These are phyloP conservation scores for Merluccius polli DNA, from an alignment of 2,797 vertebrate genomes.

Conservation along the genomic window DNA sequence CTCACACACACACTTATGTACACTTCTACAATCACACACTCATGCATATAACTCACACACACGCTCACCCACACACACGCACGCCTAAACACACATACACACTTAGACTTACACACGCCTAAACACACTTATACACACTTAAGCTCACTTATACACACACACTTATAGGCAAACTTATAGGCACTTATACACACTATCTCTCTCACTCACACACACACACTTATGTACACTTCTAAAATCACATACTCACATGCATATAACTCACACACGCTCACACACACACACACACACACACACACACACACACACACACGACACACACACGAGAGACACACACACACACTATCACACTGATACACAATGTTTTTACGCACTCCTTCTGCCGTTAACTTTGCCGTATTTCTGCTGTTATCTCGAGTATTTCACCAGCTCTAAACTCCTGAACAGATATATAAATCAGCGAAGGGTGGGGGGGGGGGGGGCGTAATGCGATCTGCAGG, in stretches of 20 bases:
- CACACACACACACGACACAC: too few relatives aligned
- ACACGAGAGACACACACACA: too few relatives aligned
- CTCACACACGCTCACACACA: too few relatives aligned
- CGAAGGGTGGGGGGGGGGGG: constrained; percentile 34
- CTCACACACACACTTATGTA: background rate
- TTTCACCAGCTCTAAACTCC: constrained; percentile 73
- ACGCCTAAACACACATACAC: background rate
- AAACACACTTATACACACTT: background rate
- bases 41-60: too few relatives aligned
- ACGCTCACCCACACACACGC: background rate
- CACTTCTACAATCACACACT: too few relatives aligned
- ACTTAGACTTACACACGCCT: background rate
- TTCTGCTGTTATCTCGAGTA: constrained; percentile 56
- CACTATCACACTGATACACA: too few relatives aligned
- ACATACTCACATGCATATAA: too few relatives aligned
- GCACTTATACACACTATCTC: background rate
- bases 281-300: too few relatives aligned
- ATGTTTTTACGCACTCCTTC: constrained; percentile 15
- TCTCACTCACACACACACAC: constrained; percentile 9
- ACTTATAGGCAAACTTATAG: background rate
- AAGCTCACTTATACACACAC: too few relatives aligned
- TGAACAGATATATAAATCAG: constrained; percentile 71
- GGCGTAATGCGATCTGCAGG: constrained; percentile 56
- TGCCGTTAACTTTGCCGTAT: constrained; percentile 63
- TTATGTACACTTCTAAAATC: background rate